Evolutionary conservation across 2,797 vertebrate species (phyloP), one percentile per base, ranked within the genome.

Genomic region (Scolopax rusticola): DNA sequence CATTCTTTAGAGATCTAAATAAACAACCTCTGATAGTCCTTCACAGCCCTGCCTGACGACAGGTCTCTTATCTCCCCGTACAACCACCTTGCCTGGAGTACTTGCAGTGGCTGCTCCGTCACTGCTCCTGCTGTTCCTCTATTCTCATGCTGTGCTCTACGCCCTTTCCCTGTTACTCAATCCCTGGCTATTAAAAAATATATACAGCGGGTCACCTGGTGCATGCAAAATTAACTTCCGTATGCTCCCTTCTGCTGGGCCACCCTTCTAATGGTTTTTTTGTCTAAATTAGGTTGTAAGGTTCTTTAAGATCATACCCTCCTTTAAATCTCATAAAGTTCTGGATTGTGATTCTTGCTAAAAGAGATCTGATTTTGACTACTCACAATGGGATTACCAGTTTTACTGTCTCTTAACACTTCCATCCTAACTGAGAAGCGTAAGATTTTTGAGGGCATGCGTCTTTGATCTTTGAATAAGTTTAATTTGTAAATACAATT

Each of bases 381-480:
- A 80, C 84, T 95, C 36, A 74, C 85, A 90, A 87, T 15, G 40
- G 48, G 67, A 71, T 94, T 89, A 95, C 84, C 60, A 53, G 89
- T 60, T 96, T 97, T 97, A 93, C 68, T 89, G 40, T 95, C 86
- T 96, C 92, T 95, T 94, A 95, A 94, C 84, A 89, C 69, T 95
- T 93, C 77, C 73, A 88, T 96, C 85, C 84, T 92, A 94, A 96
- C 71, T 50, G 80, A 94, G 96, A 94, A 94, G 59, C 33, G 64
- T 36, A 85, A 68, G 75, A 87, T 94, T 95, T 95, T 90, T 51
- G 54, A 89, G 75, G 36, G 48, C 50, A 33, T 76, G 81, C 33
- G 71, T 94, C 93, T 96, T 95, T 96, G 92, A 94, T 95, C 81
- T 96, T 67, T 70, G 84, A 96, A 60, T 84, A 92, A 89, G 50